Evolutionary conservation across 2,888 invertebrate species (phyloP).

Genomic region (Linnaemya tessellans): DNA sequence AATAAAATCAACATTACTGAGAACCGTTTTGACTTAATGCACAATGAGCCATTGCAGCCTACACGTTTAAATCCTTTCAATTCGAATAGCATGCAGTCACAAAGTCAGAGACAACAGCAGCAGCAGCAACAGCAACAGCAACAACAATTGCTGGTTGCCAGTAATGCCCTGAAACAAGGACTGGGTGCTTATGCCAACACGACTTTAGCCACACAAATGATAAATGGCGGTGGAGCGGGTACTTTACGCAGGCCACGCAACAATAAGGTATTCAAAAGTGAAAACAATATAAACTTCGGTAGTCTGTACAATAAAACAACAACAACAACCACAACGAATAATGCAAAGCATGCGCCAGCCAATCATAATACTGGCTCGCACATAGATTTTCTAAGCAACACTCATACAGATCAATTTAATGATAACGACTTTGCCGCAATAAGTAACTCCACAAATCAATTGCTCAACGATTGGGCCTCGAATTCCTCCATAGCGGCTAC

Average conservation of each 20-base stretch:
- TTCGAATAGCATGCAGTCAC: constrained; percentile 62
- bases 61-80: constrained; percentile 73
- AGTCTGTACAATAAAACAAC: constrained; percentile 68
- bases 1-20: constrained; percentile 83
- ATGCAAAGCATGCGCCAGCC: constrained; percentile 38
- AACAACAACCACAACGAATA: constrained; percentile 37
- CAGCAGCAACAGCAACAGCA: constrained; percentile 72
- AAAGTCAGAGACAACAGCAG: constrained; percentile 65
- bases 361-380: constrained; percentile 67
- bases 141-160: constrained; percentile 80
- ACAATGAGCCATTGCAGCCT: constrained; percentile 75
- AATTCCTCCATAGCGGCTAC: constrained; percentile 79
- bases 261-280: constrained; percentile 82
- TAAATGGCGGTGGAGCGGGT: constrained; percentile 79
- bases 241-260: constrained; percentile 82
- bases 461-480: constrained; percentile 81
- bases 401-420: constrained; percentile 72
- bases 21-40: constrained; percentile 82
- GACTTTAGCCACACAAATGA: constrained; percentile 79
- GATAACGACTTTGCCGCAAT: constrained; percentile 76
- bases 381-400: constrained; percentile 78
- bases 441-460: constrained; percentile 80
- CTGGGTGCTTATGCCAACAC: constrained; percentile 81
- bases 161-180: constrained; percentile 81
- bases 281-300: constrained; percentile 81